phyloP scores from a whole-genome alignment of 2,888 invertebrate species.

The Argyra leucocephala region DNA sequence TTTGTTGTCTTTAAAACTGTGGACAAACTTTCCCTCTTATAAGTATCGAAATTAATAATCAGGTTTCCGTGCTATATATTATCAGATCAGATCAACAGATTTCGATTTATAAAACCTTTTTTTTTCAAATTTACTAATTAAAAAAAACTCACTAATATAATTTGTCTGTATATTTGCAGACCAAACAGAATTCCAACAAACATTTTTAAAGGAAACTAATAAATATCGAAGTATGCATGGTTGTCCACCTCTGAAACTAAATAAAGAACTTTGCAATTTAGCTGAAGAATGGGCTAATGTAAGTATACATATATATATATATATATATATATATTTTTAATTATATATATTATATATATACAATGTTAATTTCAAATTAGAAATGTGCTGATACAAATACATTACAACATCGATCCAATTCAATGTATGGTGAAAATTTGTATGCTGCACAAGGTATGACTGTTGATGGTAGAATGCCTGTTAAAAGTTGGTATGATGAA shows the following conservation, averaged over 20 bases:
- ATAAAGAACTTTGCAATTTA: slow-evolving; percentile 55
- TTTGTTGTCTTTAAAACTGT: no score
- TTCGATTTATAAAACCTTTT: no score
- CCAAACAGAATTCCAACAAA: background rate
- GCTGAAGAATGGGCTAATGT: slow-evolving; percentile 60
- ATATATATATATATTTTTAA: background rate
- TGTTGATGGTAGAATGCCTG: slow-evolving; percentile 57
- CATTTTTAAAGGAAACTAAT: slow-evolving; percentile 62
- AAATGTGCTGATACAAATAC: slow-evolving; percentile 44
- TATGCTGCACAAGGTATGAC: slow-evolving; percentile 64
- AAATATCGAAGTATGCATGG: slow-evolving; percentile 57
- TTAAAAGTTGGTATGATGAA: slow-evolving; percentile 73
- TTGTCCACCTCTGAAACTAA: slow-evolving; percentile 56
- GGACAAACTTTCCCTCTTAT: no score
- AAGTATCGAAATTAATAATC: no score
- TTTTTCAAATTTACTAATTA: no score
- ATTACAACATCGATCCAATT: slow-evolving; percentile 64
- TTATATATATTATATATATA: background rate
- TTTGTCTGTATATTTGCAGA: no score
- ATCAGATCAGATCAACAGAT: no score
- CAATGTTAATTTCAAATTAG: no score
- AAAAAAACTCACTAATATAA: no score
- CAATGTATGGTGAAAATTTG: slow-evolving; percentile 76
- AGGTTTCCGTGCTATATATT: no score
- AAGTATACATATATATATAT: background rate